A percentile compares a stretch with the other conserved stretches of the same genome.
phyloP scores from a whole-genome alignment of 1,140 invertebrate species.

The Condylostylus longicornis region DNA sequence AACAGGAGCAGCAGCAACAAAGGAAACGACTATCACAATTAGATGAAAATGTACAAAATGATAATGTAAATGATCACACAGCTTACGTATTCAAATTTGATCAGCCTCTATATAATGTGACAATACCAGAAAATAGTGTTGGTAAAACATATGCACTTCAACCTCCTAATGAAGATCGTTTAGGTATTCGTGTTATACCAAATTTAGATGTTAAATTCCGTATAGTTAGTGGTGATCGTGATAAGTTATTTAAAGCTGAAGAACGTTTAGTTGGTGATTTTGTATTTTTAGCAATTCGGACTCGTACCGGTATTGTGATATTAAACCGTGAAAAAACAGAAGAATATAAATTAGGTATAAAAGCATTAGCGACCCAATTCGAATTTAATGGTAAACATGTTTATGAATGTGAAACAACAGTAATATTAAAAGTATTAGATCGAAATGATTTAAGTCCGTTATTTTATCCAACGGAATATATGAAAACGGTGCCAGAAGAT shows the following conservation, averaged over 20 bases:
- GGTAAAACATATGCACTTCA: constrained; percentile 61
- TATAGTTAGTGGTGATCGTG: constrained; percentile 69
- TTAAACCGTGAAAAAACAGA: constrained; percentile 83
- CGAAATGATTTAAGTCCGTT: constrained; percentile 84
- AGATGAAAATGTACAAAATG: too few relatives aligned
- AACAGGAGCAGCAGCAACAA: too few relatives aligned
- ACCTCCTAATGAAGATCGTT: constrained; percentile 36
- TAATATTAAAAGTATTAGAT: constrained; percentile 70
- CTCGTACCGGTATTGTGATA: constrained; percentile 67
- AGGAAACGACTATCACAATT: too few relatives aligned
- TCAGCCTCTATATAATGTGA: constrained; percentile 66
- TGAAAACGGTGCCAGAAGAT: constrained; percentile 77
- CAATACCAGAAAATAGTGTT: constrained; percentile 79
- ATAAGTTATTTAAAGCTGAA: constrained; percentile 87
- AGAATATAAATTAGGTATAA: constrained; percentile 63
- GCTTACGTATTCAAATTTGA: constrained; percentile 41
- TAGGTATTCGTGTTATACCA: constrained; percentile 35
- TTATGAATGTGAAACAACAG: constrained; percentile 54
- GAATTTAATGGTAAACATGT: constrained; percentile 42
- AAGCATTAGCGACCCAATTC: constrained; percentile 36
- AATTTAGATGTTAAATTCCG: constrained; percentile 56
- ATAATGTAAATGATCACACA: too few relatives aligned
- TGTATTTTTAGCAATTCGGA: constrained; percentile 78
- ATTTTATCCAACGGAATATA: constrained; percentile 77
- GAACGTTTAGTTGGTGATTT: constrained; percentile 77